A percentile compares a stretch with the other conserved stretches of the same genome.
Evolutionary conservation across 2,797 vertebrate species (phyloP).

Genomic region (Cirrhinus mrigala): DNA sequence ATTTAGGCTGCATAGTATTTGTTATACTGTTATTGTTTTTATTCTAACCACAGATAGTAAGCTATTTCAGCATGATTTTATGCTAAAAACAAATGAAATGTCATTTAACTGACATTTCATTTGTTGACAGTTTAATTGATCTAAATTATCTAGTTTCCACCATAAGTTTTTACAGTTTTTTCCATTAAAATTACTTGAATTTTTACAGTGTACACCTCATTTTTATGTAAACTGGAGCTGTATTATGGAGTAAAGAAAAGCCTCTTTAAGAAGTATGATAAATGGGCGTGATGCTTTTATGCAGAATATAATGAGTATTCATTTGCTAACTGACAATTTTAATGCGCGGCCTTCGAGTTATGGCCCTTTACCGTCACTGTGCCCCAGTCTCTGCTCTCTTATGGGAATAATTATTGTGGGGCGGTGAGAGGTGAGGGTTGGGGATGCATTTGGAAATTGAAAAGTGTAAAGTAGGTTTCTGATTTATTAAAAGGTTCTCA

Average conservation of each 20-base stretch:
- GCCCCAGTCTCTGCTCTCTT: slow-evolving; percentile 66
- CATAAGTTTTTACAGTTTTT: not conserved
- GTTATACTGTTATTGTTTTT: not conserved
- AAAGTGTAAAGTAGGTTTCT: slow-evolving; percentile 65
- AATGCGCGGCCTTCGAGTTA: slow-evolving; percentile 73
- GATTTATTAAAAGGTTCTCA: slow-evolving; percentile 47
- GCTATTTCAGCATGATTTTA: not conserved
- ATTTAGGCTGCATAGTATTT: not conserved
- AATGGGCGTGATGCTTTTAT: slow-evolving; percentile 67
- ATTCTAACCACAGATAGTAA: not conserved
- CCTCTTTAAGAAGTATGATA: slow-evolving; percentile 73
- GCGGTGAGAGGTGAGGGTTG: slow-evolving; percentile 57
- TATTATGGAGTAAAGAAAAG: slow-evolving; percentile 71
- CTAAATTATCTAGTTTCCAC: not conserved
- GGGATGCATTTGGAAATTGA: slow-evolving; percentile 79
- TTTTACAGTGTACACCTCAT: not conserved
- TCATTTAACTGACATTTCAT: too few relatives aligned
- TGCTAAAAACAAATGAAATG: not conserved
- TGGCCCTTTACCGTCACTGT: slow-evolving; percentile 60
- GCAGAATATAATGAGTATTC: slow-evolving; percentile 72
- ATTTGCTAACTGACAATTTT: slow-evolving; percentile 72
- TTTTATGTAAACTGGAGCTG: slow-evolving; percentile 64
- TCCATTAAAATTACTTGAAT: not conserved
- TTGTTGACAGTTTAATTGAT: not conserved
- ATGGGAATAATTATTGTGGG: slow-evolving; percentile 53